Percentiles rank a stretch among this genome's conserved stretches.
phyloP scores from a whole-genome alignment of 2,113 vertebrate genomes.

The Mesitornis unicolor region DNA sequence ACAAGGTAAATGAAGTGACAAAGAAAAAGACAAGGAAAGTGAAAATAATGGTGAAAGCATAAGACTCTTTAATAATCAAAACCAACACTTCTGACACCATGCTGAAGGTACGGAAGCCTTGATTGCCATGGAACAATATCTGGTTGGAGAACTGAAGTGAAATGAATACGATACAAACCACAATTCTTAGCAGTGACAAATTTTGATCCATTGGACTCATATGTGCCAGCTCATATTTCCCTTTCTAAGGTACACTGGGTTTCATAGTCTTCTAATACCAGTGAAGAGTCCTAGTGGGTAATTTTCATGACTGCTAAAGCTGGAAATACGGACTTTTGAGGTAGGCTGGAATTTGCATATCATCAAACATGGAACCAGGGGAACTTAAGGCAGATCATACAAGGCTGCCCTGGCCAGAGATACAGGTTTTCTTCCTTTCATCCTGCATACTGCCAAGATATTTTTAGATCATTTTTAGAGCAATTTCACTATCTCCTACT shows the following conservation, averaged over 20 bases:
- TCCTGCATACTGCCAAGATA: not conserved
- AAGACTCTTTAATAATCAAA: slow-evolving; percentile 31
- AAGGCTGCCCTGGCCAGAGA: not conserved
- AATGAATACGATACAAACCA: not conserved
- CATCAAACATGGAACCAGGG: not conserved
- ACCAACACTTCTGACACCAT: not conserved
- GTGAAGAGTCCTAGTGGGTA: not conserved
- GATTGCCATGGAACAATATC: not conserved
- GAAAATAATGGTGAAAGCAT: slow-evolving; percentile 27
- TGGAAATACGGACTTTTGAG: not conserved
- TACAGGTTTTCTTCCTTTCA: not conserved
- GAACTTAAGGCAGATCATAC: not conserved
- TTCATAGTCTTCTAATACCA: not conserved
- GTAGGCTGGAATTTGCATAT: slow-evolving; percentile 19
- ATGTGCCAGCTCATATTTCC: not conserved
- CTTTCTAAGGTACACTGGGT: not conserved
- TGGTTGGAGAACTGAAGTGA: not conserved
- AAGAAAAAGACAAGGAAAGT: slow-evolving; percentile 5
- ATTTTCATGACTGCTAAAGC: not conserved
- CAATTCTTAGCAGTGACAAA: not conserved
- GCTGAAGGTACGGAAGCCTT: not conserved
- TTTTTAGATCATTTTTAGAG: not conserved
- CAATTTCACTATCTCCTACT: not conserved
- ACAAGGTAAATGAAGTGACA: slow-evolving; percentile 32
- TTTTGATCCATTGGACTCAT: not conserved